A percentile compares a stretch with the other conserved stretches of the same genome.
Evolutionary conservation across 2,113 vertebrate species (phyloP).

Genomic region (Shinisaurus crocodilurus): DNA sequence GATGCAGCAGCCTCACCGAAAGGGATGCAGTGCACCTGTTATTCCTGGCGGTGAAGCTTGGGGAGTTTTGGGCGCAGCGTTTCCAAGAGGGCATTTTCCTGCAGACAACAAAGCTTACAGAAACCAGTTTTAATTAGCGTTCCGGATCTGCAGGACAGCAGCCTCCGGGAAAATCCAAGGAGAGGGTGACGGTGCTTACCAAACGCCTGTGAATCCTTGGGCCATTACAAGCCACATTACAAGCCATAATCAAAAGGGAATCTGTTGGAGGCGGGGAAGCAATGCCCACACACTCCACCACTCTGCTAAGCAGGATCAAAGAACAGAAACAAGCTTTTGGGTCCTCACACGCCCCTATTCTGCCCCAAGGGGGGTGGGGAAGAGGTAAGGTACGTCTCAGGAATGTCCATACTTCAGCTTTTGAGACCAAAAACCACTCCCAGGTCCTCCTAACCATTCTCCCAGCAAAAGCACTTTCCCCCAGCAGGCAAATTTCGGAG

Average conservation of each 20-base stretch:
- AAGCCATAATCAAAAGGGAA: slow-evolving; percentile 23
- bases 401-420: rapidly evolving
- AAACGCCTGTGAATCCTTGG: slow-evolving; percentile 12
- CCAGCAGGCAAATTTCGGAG: not conserved
- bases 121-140: slow-evolving; percentile 22
- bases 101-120: not conserved
- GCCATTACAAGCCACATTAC: slow-evolving; percentile 34
- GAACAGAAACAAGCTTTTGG: slow-evolving; percentile 8
- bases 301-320: slow-evolving; percentile 25
- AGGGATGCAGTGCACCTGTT: not conserved
- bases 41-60: not conserved
- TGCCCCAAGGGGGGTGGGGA: rapidly evolving
- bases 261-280: not conserved
- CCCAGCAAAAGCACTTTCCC: not conserved
- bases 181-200: slow-evolving; percentile 23
- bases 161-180: not conserved
- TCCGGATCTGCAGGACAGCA: slow-evolving; percentile 3
- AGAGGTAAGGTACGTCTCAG: not conserved
- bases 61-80: not conserved
- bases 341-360: not conserved
- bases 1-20: not conserved
- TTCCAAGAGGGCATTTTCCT: not conserved
- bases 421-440: not conserved
- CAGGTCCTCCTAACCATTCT: not conserved
- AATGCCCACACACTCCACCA: rapidly evolving